These are phyloP conservation scores for Heliothis peltigera DNA, from an alignment of 2,888 invertebrate genomes.

Conservation along the genomic window DNA sequence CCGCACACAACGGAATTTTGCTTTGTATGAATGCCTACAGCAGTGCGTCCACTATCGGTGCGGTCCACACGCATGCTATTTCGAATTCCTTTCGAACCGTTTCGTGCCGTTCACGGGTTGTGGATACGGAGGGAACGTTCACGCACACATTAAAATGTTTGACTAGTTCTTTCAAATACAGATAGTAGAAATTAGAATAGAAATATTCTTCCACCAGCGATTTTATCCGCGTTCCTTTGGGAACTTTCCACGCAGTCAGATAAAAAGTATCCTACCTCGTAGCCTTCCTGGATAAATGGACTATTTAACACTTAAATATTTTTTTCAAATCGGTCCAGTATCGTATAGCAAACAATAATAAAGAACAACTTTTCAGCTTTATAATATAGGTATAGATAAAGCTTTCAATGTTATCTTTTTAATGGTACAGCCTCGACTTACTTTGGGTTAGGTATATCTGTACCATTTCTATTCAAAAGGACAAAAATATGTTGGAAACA, in stretches of 20 bases:
- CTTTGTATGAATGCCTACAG: slow-evolving; percentile 1
- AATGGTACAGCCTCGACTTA: slow-evolving; percentile 32
- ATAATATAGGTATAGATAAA: slow-evolving; percentile 54
- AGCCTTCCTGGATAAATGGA: no score
- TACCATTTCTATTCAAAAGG: slow-evolving; percentile 34
- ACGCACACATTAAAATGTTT: not conserved
- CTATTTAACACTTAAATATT: no score
- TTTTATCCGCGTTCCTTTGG: no score
- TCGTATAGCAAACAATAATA: no score
- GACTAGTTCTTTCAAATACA: not conserved
- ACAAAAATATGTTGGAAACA: slow-evolving; percentile 25
- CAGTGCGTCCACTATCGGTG: not conserved
- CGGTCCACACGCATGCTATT: slow-evolving; percentile 5
- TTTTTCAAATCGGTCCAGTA: no score
- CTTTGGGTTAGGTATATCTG: slow-evolving; percentile 40
- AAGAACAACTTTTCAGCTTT: no score
- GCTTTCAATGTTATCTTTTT: slow-evolving; percentile 55
- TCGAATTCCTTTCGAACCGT: not conserved
- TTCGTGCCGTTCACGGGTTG: not conserved
- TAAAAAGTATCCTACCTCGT: no score
- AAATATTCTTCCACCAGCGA: no score
- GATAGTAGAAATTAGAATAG: slow-evolving; percentile 10
- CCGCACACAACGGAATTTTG: slow-evolving; percentile 1
- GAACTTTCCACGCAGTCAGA: no score
- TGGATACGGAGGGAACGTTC: not conserved